A percentile compares a stretch with the other conserved stretches of the same genome.
phyloP scores from a whole-genome alignment of 2,797 vertebrate species.

The Chloroceryle amazona region DNA sequence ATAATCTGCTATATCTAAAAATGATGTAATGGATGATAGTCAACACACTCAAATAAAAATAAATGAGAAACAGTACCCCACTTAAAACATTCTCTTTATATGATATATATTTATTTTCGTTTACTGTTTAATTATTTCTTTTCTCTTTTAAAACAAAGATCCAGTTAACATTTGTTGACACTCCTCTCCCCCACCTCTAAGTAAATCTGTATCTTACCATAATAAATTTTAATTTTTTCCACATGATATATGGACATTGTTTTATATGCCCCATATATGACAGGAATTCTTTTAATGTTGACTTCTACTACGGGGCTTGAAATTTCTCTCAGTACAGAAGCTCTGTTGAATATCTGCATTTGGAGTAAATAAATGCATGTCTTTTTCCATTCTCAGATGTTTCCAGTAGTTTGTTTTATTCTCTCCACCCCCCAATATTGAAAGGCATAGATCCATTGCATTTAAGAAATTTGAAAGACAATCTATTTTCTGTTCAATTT shows the following conservation, averaged over 20 bases:
- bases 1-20: neutral
- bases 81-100: neutral
- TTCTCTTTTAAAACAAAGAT: neutral
- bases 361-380: neutral
- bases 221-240: neutral
- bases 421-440: rapidly evolving
- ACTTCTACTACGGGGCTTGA: neutral
- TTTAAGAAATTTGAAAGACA: neutral
- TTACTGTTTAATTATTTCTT: neutral
- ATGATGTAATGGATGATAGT: neutral
- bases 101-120: neutral
- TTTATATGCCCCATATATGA: neutral
- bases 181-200: neutral
- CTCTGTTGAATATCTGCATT: neutral
- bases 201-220: neutral
- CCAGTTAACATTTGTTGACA: neutral
- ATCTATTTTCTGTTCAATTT: neutral
- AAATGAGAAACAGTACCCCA: neutral
- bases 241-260: neutral
- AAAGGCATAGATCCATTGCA: neutral
- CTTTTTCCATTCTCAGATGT: neutral
- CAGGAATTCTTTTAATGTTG: neutral
- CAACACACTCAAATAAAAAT: neutral
- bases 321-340: neutral
- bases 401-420: neutral